Evolutionary conservation across 2,888 invertebrate genomes (phyloP).

Genomic region (Beris chalybata): DNA sequence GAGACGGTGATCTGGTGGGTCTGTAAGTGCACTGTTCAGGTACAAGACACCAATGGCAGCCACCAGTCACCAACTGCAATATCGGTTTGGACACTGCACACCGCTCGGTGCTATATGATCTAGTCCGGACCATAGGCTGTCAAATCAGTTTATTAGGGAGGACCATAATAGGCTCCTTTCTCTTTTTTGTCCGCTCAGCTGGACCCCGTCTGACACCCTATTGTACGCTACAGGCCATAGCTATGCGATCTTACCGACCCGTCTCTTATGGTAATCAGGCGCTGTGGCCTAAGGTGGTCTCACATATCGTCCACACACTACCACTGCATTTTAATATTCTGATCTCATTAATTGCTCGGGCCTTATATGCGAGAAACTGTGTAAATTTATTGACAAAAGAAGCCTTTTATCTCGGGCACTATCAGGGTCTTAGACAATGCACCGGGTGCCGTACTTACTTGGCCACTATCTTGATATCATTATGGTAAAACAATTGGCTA

Average conservation of each 20-base stretch:
- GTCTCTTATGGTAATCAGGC: slow-evolving; percentile 9
- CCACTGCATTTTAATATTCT: slow-evolving; percentile 13
- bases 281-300: too few relatives aligned
- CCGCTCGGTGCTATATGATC: not conserved
- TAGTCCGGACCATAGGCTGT: slow-evolving; percentile 6
- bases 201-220: slow-evolving; percentile 21
- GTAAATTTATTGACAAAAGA: slow-evolving; percentile 18
- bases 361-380: slow-evolving; percentile 15
- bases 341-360: slow-evolving; percentile 27
- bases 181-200: slow-evolving; percentile 23
- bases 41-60: slow-evolving; percentile 18
- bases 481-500: too few relatives aligned
- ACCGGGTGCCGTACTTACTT: too few relatives aligned
- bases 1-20: not conserved
- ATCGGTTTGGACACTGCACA: slow-evolving; percentile 20
- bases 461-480: too few relatives aligned
- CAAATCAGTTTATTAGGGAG: slow-evolving; percentile 33
- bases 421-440: too few relatives aligned
- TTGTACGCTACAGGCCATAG: slow-evolving; percentile 12
- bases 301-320: not conserved
- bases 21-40: not conserved
- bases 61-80: slow-evolving; percentile 11
- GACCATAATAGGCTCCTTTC: slow-evolving; percentile 32
- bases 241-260: not conserved
- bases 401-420: too few relatives aligned